phyloP scores from a whole-genome alignment of 1,140 invertebrate species.

The Drosophila chauvacae region DNA sequence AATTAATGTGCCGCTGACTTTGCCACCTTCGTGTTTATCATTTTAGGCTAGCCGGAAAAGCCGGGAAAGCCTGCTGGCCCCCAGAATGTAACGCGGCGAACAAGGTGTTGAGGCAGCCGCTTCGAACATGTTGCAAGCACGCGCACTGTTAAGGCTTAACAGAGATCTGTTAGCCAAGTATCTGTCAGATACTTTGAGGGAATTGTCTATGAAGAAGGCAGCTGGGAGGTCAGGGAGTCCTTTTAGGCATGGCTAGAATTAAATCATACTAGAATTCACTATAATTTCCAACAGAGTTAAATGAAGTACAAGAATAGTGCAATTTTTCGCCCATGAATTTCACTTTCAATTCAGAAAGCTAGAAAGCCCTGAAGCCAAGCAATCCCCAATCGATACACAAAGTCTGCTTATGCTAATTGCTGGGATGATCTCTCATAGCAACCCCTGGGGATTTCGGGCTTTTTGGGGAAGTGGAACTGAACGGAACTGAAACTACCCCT shows the following conservation, averaged over 20 bases:
- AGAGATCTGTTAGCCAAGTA: conserved; percentile 9
- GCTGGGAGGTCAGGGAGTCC: not conserved
- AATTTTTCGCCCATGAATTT: not conserved
- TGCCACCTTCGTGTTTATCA: conserved; percentile 17
- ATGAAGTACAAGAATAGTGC: not conserved
- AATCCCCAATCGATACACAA: conserved; percentile 22
- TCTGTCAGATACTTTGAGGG: not conserved
- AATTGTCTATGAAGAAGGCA: not conserved
- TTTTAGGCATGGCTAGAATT: not conserved
- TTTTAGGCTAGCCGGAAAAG: conserved; percentile 10
- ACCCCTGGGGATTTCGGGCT: not conserved
- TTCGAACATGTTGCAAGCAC: conserved; percentile 43
- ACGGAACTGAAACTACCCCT: conserved; percentile 28
- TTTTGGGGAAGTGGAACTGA: not conserved
- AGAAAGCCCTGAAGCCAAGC: conserved; percentile 1
- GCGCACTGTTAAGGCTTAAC: conserved; percentile 14
- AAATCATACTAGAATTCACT: no score
- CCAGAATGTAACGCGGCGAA: not conserved
- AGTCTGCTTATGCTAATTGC: conserved; percentile 66
- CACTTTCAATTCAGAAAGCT: not conserved
- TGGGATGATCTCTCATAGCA: conserved; percentile 50
- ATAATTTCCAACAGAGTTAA: not conserved
- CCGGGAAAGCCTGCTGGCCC: not conserved
- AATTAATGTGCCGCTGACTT: conserved; percentile 45
- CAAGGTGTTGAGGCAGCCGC: not conserved